Evolutionary conservation across 2,113 vertebrate genomes (phyloP), one percentile per base, ranked within the genome.

Genomic region (Neolamprologus kungweensis): DNA sequence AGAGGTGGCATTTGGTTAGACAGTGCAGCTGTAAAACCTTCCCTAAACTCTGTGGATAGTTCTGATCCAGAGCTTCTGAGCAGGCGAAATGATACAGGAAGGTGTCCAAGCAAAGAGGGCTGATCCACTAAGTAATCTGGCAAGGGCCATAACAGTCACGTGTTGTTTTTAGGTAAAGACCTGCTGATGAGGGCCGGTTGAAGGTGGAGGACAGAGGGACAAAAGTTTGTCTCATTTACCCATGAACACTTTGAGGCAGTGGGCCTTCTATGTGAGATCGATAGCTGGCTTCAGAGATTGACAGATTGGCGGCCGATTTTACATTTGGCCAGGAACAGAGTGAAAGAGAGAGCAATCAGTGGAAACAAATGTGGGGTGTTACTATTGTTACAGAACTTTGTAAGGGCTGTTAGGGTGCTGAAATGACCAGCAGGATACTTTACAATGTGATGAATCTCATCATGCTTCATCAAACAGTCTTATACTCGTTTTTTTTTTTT

Each of bases 341-440:
- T 51, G 71, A 85, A 87, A 84, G 83, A 88, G 42, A 89, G 55
- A 85, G 82, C 85, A 88, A 85, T 89, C 89, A 87, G 35, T 87
- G 80, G 63, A 80, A 91, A 89, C 80, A 89, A 91, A 88, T 89
- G 68, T n/a, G 83, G 60, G 55, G 87, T 89, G 88, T 80, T 90
- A 84, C 53, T 87, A 71, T 80, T 83, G 88, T 88, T 60, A 28
- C 35, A 21, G 73, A 75, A 71, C 55, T 68, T 54, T 51, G 81
- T 75, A 85, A 82, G 55, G 37, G 31, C 81, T 85, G 75, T 31
- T 51, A 83, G 58, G 23, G 37, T 63, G 60, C 35, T 73, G 57
- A 89, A 86, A 80, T 78, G 40, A 88, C 80, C 87, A 89, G 81
- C 7, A 21, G 86, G 82, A 58, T 26, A 26, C 9, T 84, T 54